These are phyloP conservation scores for Decapterus maruadsi DNA, from an alignment of 2,797 vertebrate species.

Conservation along the genomic window DNA sequence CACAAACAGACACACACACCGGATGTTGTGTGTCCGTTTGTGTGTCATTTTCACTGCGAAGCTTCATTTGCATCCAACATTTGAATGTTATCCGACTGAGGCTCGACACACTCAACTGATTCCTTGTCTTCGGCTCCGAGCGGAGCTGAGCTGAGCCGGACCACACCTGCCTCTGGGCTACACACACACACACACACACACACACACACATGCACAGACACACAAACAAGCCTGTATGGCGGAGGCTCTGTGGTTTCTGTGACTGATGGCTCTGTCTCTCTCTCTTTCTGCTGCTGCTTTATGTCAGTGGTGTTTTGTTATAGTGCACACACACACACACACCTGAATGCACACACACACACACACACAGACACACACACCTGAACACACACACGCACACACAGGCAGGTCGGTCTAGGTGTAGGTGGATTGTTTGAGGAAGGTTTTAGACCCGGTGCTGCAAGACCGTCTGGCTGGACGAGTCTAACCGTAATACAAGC, in stretches of 20 bases:
- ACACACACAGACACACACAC: constrained; percentile 13
- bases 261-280: neutral
- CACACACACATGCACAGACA: constrained; percentile 12
- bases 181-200: constrained; percentile 18
- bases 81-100: constrained; percentile 74
- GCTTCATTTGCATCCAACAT: constrained; percentile 73
- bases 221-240: constrained; percentile 22
- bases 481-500: constrained; percentile 79
- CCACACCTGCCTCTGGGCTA: constrained; percentile 44
- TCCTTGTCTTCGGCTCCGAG: constrained; percentile 55
- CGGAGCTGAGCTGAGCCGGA: neutral
- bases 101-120: constrained; percentile 63
- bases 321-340: neutral
- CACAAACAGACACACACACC: neutral
- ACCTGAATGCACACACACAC: neutral
- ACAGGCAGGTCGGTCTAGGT: neutral
- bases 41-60: neutral
- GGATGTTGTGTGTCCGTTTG: neutral
- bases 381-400: constrained; percentile 24
- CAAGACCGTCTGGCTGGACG: constrained; percentile 84
- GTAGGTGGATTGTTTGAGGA: constrained; percentile 76
- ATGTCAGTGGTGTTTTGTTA: constrained; percentile 33
- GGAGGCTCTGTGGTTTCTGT: constrained; percentile 16
- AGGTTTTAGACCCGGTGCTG: constrained; percentile 75
- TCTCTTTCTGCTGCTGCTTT: neutral